phyloP scores from a whole-genome alignment of 2,888 invertebrate genomes.

The Erpobdella octoculata region DNA sequence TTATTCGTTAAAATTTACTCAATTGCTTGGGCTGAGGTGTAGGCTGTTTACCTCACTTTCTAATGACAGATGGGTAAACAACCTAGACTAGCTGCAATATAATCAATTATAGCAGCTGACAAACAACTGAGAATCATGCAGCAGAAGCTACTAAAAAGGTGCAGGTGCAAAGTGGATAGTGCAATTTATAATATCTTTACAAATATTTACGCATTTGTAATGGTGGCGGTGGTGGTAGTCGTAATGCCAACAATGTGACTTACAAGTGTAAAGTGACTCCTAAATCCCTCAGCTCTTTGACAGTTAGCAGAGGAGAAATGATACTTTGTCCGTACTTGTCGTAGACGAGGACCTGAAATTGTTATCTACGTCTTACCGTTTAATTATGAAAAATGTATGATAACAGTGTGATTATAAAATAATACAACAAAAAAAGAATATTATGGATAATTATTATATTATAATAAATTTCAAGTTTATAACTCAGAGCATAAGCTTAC shows the following conservation, averaged over 20 bases:
- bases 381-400: neutral
- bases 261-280: conserved; percentile 95
- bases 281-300: conserved; percentile 86
- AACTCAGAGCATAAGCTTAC: conserved; percentile 33
- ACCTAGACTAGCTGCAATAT: too few species aligned
- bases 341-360: conserved; percentile 73
- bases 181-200: too few species aligned
- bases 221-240: conserved; percentile 8
- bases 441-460: neutral
- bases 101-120: too few species aligned
- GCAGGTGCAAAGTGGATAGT: neutral
- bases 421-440: neutral
- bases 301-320: conserved; percentile 87
- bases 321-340: conserved; percentile 95
- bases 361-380: too few species aligned
- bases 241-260: neutral
- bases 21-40: too few species aligned
- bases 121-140: too few species aligned
- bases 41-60: too few species aligned
- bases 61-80: too few species aligned
- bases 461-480: neutral
- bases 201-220: too few species aligned
- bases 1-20: too few species aligned
- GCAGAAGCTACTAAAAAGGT: too few species aligned
- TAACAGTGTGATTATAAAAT: neutral